phyloP scores from a whole-genome alignment of 1,140 invertebrate species.

The Pseudachorutes palmiensis region DNA sequence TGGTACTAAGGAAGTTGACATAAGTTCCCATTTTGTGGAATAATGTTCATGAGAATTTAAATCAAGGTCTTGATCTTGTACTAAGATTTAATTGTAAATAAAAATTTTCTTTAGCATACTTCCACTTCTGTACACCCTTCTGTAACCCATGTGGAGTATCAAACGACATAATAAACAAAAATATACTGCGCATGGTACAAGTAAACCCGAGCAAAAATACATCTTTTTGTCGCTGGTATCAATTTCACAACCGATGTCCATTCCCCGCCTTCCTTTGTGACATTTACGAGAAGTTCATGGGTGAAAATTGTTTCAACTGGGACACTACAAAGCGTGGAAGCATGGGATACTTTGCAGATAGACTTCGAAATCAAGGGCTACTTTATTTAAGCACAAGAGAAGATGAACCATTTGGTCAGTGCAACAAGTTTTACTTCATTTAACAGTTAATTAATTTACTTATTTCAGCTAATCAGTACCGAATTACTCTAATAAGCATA shows the following conservation, averaged over 20 bases:
- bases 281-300: slow-evolving; percentile 72
- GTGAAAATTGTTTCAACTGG: slow-evolving; percentile 65
- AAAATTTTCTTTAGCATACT: too few relatives aligned
- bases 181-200: too few relatives aligned
- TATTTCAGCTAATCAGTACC: slow-evolving; percentile 69
- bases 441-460: not conserved
- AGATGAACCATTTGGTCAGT: slow-evolving; percentile 77
- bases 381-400: slow-evolving; percentile 70
- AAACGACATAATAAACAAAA: too few relatives aligned
- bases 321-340: slow-evolving; percentile 61
- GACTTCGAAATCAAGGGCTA: slow-evolving; percentile 57
- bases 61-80: too few relatives aligned
- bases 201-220: too few relatives aligned
- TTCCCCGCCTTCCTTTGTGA: slow-evolving; percentile 81
- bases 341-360: slow-evolving; percentile 89
- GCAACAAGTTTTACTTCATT: slow-evolving; percentile 1
- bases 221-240: too few relatives aligned
- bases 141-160: too few relatives aligned
- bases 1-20: too few relatives aligned
- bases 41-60: too few relatives aligned
- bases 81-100: too few relatives aligned
- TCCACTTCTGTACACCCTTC: too few relatives aligned
- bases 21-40: too few relatives aligned
- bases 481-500: slow-evolving; percentile 69
- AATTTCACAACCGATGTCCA: slow-evolving; percentile 74